A percentile compares a stretch with the other conserved stretches of the same genome.
Conservation (phyloP, 2,797 vertebrate species). For the Poeciliopsis presidionis region DNA sequence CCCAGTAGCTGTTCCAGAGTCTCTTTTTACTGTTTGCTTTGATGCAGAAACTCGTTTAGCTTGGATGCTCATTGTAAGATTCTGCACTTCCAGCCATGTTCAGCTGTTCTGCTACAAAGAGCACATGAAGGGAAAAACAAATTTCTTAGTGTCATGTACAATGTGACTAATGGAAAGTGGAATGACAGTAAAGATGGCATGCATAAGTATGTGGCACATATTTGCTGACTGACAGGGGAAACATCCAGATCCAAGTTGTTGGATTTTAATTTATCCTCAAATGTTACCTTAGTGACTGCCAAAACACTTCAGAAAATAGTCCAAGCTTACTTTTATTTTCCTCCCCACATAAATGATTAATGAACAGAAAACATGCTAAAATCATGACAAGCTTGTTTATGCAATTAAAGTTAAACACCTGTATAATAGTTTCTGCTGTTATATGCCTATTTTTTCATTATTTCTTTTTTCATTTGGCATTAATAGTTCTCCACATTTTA, state of each 20-base stretch:
- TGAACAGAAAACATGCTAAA: neutral
- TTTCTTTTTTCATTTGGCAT: neutral
- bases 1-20: conserved; percentile 61
- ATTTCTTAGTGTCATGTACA: conserved; percentile 63
- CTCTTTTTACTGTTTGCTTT: conserved; percentile 63
- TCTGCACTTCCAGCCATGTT: conserved; percentile 72
- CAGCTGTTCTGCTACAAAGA: conserved; percentile 74
- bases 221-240: conserved; percentile 34
- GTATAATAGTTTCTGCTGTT: neutral
- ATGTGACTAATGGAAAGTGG: conserved; percentile 72
- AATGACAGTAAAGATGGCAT: conserved; percentile 53
- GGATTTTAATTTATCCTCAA: neutral
- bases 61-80: conserved; percentile 65
- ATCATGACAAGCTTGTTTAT: neutral
- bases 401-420: neutral
- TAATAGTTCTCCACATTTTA: neutral
- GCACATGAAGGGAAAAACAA: conserved; percentile 62
- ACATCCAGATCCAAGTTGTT: neutral
- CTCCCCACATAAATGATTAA: neutral
- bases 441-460: neutral
- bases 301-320: neutral
- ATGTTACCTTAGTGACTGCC: neutral
- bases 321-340: neutral
- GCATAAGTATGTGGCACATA: conserved; percentile 17
- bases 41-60: conserved; percentile 66